A percentile compares a stretch with the other conserved stretches of the same genome.
Evolutionary conservation across 2,888 invertebrate genomes (phyloP).

Genomic region (Drosophila paranaensis): DNA sequence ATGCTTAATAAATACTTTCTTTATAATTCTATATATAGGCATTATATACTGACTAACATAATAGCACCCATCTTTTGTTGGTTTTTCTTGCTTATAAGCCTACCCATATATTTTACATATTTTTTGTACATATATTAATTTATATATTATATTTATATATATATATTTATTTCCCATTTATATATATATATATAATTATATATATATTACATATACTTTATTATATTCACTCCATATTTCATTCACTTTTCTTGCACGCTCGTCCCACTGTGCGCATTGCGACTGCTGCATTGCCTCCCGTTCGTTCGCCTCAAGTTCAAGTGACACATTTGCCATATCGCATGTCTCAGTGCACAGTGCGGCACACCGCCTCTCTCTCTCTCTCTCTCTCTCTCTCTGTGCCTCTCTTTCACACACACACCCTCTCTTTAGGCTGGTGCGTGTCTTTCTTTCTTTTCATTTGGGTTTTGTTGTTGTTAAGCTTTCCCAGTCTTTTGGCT

Average conservation of each 20-base stretch:
- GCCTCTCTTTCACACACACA: neutral
- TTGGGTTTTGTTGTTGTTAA: constrained; percentile 20
- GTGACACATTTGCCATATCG: constrained; percentile 74
- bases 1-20: no score
- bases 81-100: no score
- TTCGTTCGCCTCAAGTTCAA: constrained; percentile 66
- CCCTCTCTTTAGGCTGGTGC: constrained; percentile 13
- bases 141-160: no score
- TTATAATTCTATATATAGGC: no score
- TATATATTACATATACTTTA: no score
- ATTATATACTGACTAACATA: no score
- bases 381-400: neutral
- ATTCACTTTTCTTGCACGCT: neutral
- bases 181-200: no score
- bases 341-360: constrained; percentile 63
- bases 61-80: no score
- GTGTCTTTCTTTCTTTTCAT: constrained; percentile 23
- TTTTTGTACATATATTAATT: no score
- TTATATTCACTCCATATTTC: neutral
- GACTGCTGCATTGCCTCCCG: constrained; percentile 23
- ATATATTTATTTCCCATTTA: no score
- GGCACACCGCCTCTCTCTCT: constrained; percentile 1
- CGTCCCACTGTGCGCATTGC: constrained; percentile 46
- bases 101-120: no score
- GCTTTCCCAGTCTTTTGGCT: constrained; percentile 43